phyloP scores from a whole-genome alignment of 2,797 vertebrate species.

The Catharus ustulatus region DNA sequence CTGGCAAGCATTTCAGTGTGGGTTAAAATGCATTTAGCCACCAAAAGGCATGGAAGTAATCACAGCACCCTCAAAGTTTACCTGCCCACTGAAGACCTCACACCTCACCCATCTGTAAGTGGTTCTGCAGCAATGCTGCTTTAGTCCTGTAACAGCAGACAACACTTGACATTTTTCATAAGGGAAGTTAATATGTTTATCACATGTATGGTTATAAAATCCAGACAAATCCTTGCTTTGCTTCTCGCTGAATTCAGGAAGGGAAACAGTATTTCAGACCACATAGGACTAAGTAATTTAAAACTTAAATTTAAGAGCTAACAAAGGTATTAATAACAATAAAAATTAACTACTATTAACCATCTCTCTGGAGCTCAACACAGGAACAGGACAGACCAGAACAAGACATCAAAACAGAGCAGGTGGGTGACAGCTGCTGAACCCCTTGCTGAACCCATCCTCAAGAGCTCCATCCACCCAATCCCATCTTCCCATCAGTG shows the following conservation, averaged over 20 bases:
- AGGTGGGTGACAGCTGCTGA: neutral
- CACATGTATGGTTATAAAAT: neutral
- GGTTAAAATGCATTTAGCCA: neutral
- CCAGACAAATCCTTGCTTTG: neutral
- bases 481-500: neutral
- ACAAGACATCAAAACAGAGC: neutral
- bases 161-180: fast-evolving
- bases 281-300: fast-evolving
- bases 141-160: neutral
- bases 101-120: neutral
- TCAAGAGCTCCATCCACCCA: neutral
- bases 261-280: neutral
- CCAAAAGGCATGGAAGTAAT: neutral
- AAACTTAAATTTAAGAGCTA: neutral
- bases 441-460: neutral
- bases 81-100: neutral
- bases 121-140: neutral
- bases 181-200: neutral
- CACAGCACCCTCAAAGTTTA: neutral
- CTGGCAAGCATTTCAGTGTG: neutral
- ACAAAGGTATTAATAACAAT: neutral
- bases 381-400: neutral
- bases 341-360: neutral
- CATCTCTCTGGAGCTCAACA: fast-evolving
- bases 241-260: neutral